A percentile compares a stretch with the other conserved stretches of the same genome.
Conservation (phyloP, 2,113 vertebrate species). For the Laticauda laticaudata region DNA sequence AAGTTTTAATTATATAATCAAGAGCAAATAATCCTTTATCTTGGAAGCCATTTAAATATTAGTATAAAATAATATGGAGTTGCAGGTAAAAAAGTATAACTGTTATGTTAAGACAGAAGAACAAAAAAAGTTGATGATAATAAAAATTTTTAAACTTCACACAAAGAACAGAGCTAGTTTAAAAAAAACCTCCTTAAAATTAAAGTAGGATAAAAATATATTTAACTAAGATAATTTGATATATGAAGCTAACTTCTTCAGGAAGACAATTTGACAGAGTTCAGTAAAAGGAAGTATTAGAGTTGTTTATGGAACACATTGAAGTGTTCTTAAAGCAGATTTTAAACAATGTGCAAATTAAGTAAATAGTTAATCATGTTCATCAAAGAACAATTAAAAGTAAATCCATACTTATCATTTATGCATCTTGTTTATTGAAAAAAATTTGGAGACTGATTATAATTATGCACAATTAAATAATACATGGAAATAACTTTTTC, state of each 20-base stretch:
- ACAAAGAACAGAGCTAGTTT: neutral
- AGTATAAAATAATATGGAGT: neutral
- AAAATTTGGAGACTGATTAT: neutral
- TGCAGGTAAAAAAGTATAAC: neutral
- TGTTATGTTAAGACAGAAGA: neutral
- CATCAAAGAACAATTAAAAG: neutral
- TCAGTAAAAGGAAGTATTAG: neutral
- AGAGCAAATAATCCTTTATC: neutral
- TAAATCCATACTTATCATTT: neutral
- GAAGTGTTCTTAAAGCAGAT: neutral
- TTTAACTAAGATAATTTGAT: neutral
- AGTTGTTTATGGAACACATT: neutral
- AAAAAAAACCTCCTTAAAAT: neutral
- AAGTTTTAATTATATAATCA: neutral
- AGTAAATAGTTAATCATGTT: neutral
- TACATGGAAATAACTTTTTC: neutral
- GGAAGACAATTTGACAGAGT: neutral
- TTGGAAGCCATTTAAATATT: neutral
- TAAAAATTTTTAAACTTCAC: neutral
- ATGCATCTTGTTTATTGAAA: neutral
- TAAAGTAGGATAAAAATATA: neutral
- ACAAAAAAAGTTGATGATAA: neutral
- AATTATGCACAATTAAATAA: neutral
- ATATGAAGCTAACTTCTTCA: neutral
- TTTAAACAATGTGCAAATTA: neutral